These are phyloP conservation scores for Ophion obscuratus DNA, from an alignment of 2,888 invertebrate genomes.

Conservation along the genomic window DNA sequence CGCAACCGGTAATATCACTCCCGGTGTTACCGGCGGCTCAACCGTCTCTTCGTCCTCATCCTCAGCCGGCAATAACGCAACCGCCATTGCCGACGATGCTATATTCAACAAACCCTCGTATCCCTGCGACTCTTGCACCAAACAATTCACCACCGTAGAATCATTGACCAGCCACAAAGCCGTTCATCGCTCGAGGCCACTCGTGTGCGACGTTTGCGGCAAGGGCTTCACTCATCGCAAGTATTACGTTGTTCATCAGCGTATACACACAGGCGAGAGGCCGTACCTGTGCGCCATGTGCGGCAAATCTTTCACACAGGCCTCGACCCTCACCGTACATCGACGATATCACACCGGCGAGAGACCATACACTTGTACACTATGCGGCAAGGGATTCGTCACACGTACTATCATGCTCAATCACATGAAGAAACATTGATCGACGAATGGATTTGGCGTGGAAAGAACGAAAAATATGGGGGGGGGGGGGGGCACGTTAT, in stretches of 20 bases:
- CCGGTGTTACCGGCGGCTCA: constrained; percentile 11
- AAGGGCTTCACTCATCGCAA: constrained; percentile 83
- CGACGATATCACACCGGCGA: constrained; percentile 83
- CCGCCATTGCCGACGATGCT: constrained; percentile 23
- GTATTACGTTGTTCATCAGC: constrained; percentile 83
- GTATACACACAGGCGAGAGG: constrained; percentile 84
- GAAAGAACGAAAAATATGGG: not conserved
- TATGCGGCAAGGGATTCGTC: constrained; percentile 83
- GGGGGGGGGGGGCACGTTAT: too few relatives aligned
- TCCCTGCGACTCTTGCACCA: constrained; percentile 81
- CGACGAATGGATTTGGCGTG: not conserved
- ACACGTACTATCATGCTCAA: constrained; percentile 83
- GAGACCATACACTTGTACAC: constrained; percentile 82
- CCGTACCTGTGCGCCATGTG: constrained; percentile 84
- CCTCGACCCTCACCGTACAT: constrained; percentile 82
- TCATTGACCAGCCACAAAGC: constrained; percentile 81
- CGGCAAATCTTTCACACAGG: constrained; percentile 83
- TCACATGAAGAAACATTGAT: constrained; percentile 83
- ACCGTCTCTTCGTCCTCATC: constrained; percentile 9
- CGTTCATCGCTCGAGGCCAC: constrained; percentile 80
- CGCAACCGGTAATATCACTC: constrained; percentile 43
- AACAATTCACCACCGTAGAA: constrained; percentile 79
- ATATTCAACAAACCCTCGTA: constrained; percentile 65
- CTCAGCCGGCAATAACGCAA: not conserved
- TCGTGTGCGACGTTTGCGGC: constrained; percentile 83